Percentiles rank a stretch among this genome's conserved stretches.
Evolutionary conservation across 2,113 vertebrate genomes (phyloP).

Genomic region (Chaetorhynchus papuensis): DNA sequence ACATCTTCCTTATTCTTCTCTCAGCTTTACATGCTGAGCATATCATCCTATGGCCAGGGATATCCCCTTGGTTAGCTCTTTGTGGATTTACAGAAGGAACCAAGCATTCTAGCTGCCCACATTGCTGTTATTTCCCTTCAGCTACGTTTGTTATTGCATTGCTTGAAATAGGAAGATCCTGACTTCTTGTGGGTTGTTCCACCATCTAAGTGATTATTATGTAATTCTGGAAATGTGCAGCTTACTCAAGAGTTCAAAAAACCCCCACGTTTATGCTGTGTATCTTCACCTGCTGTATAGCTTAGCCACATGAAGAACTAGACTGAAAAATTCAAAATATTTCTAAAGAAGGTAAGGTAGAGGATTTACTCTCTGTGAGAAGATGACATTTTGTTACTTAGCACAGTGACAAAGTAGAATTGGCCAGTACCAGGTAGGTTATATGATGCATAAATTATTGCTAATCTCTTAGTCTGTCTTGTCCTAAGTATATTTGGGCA

Average conservation of each 20-base stretch:
- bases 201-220: neutral
- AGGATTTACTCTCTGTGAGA: neutral
- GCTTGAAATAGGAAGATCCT: neutral
- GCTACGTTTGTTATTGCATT: neutral
- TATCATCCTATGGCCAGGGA: too few species aligned
- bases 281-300: neutral
- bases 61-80: neutral
- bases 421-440: neutral
- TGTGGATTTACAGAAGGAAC: neutral
- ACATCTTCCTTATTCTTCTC: neutral
- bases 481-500: neutral
- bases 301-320: neutral
- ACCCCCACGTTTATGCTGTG: neutral
- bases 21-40: neutral
- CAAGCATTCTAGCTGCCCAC: neutral
- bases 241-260: neutral
- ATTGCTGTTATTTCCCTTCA: slow-evolving; percentile 7
- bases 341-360: neutral
- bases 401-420: neutral
- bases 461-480: neutral
- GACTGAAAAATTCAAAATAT: neutral
- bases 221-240: neutral
- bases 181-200: neutral
- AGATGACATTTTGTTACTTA: neutral
- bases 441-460: neutral